Evolutionary conservation across 2,113 vertebrate species (phyloP).

Genomic region (Hemichromis elongatus): DNA sequence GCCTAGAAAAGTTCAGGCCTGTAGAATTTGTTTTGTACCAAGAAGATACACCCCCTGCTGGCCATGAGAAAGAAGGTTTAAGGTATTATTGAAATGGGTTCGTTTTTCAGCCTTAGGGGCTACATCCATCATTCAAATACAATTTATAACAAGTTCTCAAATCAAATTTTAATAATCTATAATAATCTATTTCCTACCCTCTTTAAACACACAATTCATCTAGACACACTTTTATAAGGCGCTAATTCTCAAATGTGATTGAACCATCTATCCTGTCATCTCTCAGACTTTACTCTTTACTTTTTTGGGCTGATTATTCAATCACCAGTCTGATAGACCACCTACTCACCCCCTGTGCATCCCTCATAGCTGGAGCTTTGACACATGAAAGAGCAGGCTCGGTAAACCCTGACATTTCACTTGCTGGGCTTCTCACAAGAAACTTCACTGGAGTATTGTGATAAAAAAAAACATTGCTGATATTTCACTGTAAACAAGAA

Average conservation of each 20-base stretch:
- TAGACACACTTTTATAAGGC: constrained; percentile 28
- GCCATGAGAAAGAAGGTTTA: background rate
- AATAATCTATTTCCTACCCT: constrained; percentile 32
- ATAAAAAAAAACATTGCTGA: constrained; percentile 7
- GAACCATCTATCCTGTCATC: constrained; percentile 32
- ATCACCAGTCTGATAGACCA: constrained; percentile 19
- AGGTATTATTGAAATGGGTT: background rate
- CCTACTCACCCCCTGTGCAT: constrained; percentile 18
- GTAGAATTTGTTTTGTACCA: background rate
- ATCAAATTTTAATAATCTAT: constrained; percentile 23
- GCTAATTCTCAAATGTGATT: constrained; percentile 2
- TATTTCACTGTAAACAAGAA: constrained; percentile 12
- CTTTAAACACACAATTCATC: constrained; percentile 47
- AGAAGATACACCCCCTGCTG: background rate
- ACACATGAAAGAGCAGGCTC: constrained; percentile 24
- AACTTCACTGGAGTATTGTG: constrained; percentile 29
- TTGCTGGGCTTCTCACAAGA: background rate
- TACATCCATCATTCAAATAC: background rate
- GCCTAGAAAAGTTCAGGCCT: background rate
- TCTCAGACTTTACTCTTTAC: background rate
- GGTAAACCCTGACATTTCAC: constrained; percentile 36
- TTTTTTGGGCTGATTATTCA: constrained; percentile 15
- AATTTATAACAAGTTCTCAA: background rate
- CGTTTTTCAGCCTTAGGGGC: background rate
- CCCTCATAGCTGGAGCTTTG: constrained; percentile 22